Base-by-base conservation (phyloP, 2,888 invertebrate genomes). In the Adelognathus sp. region DNA sequence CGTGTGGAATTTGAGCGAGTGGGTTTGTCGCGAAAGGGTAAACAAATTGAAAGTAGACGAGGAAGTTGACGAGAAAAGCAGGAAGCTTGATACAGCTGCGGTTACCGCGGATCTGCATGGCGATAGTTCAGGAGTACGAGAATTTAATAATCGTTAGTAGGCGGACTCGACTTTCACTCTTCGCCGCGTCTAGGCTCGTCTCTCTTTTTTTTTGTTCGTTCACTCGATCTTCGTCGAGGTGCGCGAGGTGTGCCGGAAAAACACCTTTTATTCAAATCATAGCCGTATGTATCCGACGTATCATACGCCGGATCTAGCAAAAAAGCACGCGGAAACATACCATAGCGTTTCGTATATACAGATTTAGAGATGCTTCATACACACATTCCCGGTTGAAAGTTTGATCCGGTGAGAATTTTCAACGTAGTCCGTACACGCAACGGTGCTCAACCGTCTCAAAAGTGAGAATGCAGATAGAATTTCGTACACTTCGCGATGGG, bases 81-180 rank as follows among this genome's bases (percentile, higher is more conserved):
- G 76, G 80, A 82, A 82, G 79, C 80, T 81, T 61, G 50, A 74
- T 70, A 52, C 33, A 46, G 63, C 61, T 64, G 74, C 52, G 73
- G 69, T 70, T 63, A 50, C 16, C 36, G 69, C 41, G 44, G 54
- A 58, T 54, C 66, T 60, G 64, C 52, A 27, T 67, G 52, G 6
- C 11, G 31, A 61, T 21, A 33, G 2, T 21, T 44, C 14, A 50
- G 36, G 21, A 21, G 3, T 29, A 27, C n/a, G n/a, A n/a, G n/a
- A n/a, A n/a, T n/a, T n/a, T n/a, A n/a, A n/a, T n/a, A 16, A 29
- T 29, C 7, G 60, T 16, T 21, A 1, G 36, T 4, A 6, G 76
- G 46, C 44, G 41, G 41, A 63, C 56, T 33, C 56, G 60, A 71
- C 71, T 75, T 75, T 79, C 74, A 71, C 66, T 66, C 74, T n/a